phyloP scores from a whole-genome alignment of 2,113 vertebrate species.

The Thalassarche chlororhynchos region DNA sequence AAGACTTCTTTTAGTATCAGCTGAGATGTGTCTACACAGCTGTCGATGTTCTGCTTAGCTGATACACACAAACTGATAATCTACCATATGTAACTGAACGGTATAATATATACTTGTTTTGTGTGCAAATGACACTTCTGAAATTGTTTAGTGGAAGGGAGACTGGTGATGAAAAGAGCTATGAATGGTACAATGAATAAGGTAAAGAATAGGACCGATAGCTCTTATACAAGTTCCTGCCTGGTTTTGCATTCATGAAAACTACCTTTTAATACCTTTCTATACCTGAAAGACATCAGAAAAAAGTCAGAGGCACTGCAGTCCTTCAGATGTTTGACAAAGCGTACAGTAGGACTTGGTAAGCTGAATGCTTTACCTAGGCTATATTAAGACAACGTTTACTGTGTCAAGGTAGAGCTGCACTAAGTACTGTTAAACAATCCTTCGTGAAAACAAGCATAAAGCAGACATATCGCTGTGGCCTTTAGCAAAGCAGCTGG shows the following conservation, averaged over 20 bases:
- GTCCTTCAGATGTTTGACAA: conserved; percentile 41
- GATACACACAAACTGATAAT: neutral
- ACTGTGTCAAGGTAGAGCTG: neutral
- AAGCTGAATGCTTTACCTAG: neutral
- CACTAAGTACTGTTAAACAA: conserved; percentile 51
- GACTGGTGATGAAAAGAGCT: neutral
- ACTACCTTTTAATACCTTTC: neutral
- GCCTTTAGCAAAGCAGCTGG: conserved; percentile 47
- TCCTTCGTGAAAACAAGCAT: conserved; percentile 15
- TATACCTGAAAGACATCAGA: neutral
- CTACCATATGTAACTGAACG: neutral
- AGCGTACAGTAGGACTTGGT: neutral
- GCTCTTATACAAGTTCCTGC: neutral
- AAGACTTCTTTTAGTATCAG: neutral
- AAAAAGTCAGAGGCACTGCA: neutral
- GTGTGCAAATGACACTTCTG: conserved; percentile 6
- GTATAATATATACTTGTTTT: neutral
- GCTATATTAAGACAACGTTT: neutral
- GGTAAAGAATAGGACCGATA: neutral
- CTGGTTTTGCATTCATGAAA: neutral
- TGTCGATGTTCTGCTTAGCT: conserved; percentile 7
- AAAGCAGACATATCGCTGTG: conserved; percentile 33
- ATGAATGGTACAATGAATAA: neutral
- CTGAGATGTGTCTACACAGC: conserved; percentile 10
- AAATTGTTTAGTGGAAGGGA: neutral